These are phyloP conservation scores for Pseudococcus viburni DNA, from an alignment of 2,888 invertebrate species.

Conservation along the genomic window DNA sequence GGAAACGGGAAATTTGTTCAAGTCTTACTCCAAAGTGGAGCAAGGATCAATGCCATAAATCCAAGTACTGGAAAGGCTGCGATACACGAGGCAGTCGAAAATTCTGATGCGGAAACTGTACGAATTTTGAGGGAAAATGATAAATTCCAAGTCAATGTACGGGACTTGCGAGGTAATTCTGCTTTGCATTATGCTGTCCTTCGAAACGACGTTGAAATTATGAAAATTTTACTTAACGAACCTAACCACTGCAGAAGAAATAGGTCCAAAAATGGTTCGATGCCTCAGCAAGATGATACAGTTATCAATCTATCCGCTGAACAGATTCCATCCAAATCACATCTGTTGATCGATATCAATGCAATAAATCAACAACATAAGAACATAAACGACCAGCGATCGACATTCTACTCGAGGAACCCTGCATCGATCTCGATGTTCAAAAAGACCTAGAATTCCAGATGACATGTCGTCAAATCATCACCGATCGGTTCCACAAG, in stretches of 20 bases:
- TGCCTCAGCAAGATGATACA: neutral
- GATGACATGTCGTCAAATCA: constrained; percentile 76
- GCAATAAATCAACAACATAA: constrained; percentile 70
- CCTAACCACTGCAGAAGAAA: constrained; percentile 66
- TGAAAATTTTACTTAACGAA: constrained; percentile 70
- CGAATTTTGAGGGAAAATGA: constrained; percentile 71
- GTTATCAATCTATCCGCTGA: neutral
- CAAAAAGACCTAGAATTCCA: constrained; percentile 75
- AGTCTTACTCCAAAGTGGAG: constrained; percentile 76
- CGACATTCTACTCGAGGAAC: constrained; percentile 74
- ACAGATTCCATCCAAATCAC: neutral
- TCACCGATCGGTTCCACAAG: constrained; percentile 75
- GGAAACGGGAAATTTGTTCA: constrained; percentile 75
- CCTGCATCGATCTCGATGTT: constrained; percentile 77
- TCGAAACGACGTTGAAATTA: constrained; percentile 71
- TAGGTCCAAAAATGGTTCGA: neutral
- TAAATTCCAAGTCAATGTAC: constrained; percentile 74
- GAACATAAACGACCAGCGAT: constrained; percentile 74
- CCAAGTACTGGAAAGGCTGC: constrained; percentile 75
- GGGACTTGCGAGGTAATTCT: constrained; percentile 74
- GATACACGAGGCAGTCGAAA: constrained; percentile 78
- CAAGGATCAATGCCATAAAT: constrained; percentile 76
- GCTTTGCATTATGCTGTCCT: constrained; percentile 75
- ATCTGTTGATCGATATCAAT: constrained; percentile 70
- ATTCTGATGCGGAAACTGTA: constrained; percentile 74